These are phyloP conservation scores for Campoplex capitator DNA, from an alignment of 2,888 invertebrate species.

Conservation along the genomic window DNA sequence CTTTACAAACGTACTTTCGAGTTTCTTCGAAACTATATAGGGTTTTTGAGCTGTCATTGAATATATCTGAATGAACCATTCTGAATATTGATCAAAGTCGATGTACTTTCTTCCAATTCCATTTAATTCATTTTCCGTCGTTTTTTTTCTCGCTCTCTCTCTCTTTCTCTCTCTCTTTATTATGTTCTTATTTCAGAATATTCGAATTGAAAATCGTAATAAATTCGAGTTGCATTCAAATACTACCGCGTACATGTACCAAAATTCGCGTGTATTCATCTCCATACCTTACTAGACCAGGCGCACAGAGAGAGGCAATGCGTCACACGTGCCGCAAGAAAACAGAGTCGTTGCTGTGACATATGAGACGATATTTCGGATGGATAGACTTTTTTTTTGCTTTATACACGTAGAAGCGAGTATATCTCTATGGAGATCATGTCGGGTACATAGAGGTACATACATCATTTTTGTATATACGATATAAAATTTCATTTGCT, in stretches of 20 bases:
- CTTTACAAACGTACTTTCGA: no score
- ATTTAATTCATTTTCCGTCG: neutral
- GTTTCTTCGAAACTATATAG: no score
- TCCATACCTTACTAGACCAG: neutral
- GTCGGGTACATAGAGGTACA: slow-evolving; percentile 48
- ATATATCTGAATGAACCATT: no score
- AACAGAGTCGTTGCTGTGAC: slow-evolving; percentile 83
- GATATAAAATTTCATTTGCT: slow-evolving; percentile 21
- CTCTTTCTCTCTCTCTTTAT: neutral
- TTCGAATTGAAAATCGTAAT: neutral
- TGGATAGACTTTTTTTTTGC: slow-evolving; percentile 26
- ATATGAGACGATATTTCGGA: slow-evolving; percentile 81
- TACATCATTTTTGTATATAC: slow-evolving; percentile 40
- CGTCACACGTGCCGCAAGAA: slow-evolving; percentile 81
- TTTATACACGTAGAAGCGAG: neutral
- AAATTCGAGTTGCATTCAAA: neutral
- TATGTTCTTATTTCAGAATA: neutral
- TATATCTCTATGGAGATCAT: neutral
- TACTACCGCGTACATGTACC: neutral
- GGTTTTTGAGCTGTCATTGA: no score
- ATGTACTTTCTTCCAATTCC: no score
- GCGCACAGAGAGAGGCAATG: slow-evolving; percentile 66
- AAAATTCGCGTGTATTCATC: neutral
- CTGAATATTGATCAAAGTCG: no score
- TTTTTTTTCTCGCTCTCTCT: no score